These are phyloP conservation scores for Hypomesus transpacificus DNA, from an alignment of 2,113 vertebrate genomes.

Conservation along the genomic window DNA sequence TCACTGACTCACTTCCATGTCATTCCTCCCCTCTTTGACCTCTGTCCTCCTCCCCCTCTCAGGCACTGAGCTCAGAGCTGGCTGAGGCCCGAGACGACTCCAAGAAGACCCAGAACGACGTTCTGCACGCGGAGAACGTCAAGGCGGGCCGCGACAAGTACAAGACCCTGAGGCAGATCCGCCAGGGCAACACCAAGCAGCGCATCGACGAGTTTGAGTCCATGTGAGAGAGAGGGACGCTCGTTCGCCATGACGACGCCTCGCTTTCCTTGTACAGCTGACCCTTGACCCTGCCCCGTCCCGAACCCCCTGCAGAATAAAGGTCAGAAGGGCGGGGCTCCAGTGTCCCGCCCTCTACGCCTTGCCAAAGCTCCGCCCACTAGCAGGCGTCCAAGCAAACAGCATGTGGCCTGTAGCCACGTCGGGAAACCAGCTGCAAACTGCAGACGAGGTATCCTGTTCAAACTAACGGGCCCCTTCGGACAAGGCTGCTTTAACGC, in stretches of 20 bases:
- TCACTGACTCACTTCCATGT: neutral
- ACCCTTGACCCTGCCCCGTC: conserved; percentile 6
- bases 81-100: conserved; percentile 92
- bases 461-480: conserved; percentile 31
- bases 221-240: conserved; percentile 80
- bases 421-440: conserved; percentile 39
- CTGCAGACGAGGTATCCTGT: conserved; percentile 42
- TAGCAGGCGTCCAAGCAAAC: conserved; percentile 47
- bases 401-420: conserved; percentile 51
- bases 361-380: conserved; percentile 88
- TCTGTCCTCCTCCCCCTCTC: neutral
- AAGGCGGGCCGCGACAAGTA: conserved; percentile 95
- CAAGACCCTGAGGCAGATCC: conserved; percentile 95
- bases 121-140: conserved; percentile 95
- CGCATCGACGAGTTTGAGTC: conserved; percentile 98
- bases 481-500: conserved; percentile 31
- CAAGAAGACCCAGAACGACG: conserved; percentile 95
- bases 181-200: conserved; percentile 97
- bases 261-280: conserved; percentile 30
- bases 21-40: neutral
- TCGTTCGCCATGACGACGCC: conserved; percentile 46
- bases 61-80: conserved; percentile 94
- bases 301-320: conserved; percentile 52
- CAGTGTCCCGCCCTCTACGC: conserved; percentile 56
- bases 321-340: conserved; percentile 77